Evolutionary conservation across 2,888 invertebrate species (phyloP), one percentile per base, ranked within the genome.

Genomic region (Orchesellides sinensis): DNA sequence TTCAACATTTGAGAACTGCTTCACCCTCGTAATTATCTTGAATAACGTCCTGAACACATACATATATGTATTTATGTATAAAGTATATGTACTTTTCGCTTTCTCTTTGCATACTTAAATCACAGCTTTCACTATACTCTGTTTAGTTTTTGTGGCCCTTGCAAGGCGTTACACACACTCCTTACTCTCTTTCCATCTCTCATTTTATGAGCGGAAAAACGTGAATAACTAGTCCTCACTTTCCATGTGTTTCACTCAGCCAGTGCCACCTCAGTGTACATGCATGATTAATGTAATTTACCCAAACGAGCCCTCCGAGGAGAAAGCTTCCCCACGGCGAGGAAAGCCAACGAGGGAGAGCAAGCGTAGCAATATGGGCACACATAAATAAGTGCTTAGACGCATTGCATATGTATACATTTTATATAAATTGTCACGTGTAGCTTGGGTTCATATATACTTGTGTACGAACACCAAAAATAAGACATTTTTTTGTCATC

Each of bases 201-300:
- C n/a, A n/a, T n/a, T n/a, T n/a, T n/a, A n/a, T n/a, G n/a, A n/a
- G n/a, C n/a, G n/a, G n/a, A n/a, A n/a, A 12, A 35, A 8, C 35
- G n/a, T n/a, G n/a, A n/a, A n/a, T n/a, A n/a, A n/a, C 52, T 3
- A 6, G 52, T 52, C 35, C 54, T 40, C 40, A n/a, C 59, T 25
- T 61, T 47, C 59, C 14, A n/a, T 23, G 17, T n/a, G 17, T 74
- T 74, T 63, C 63, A 52, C 63, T 63, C 63, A 52, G 21, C 29
- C 40, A 74, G 49, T 66, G 35, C 35, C 45, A 72, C 72, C 35
- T 68, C 56, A 40, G 19, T 23, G 52, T 61, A 49, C 32, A 68
- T 69, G 59, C 56, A 77, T 77, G 68, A 77, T 77, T 77, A 77
- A 77, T 77, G 77, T 61, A 77, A 77, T 77, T 77, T 61, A 10